Percentiles rank a stretch among this genome's conserved stretches.
phyloP scores from a whole-genome alignment of 2,888 invertebrate species.

The Pyrochroa serraticornis region DNA sequence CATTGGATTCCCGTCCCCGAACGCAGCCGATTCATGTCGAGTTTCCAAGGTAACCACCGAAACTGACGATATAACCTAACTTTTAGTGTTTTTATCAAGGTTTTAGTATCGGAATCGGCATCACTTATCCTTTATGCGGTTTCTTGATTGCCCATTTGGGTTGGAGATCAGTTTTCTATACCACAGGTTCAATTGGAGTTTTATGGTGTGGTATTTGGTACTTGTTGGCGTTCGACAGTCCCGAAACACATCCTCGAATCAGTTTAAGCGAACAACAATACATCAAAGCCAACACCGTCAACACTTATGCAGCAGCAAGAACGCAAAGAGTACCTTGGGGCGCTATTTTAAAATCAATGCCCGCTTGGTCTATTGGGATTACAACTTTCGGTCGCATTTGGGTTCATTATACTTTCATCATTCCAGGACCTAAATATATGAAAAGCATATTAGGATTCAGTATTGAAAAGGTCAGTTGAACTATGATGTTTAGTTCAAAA shows the following conservation, averaged over 20 bases:
- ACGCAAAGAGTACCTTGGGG: conserved; percentile 68
- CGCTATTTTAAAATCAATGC: conserved; percentile 67
- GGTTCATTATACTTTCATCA: conserved; percentile 76
- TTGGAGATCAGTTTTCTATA: conserved; percentile 73
- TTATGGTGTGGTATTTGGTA: conserved; percentile 74
- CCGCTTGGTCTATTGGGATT: conserved; percentile 73
- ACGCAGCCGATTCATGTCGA: conserved; percentile 75
- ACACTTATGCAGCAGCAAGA: conserved; percentile 59
- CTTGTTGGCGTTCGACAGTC: conserved; percentile 70
- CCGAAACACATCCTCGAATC: conserved; percentile 71
- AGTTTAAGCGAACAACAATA: conserved; percentile 68
- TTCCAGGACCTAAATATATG: conserved; percentile 74
- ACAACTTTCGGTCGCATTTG: conserved; percentile 78
- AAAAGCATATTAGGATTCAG: conserved; percentile 71
- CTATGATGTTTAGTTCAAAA: too few relatives aligned
- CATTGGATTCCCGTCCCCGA: conserved; percentile 76
- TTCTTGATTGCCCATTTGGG: conserved; percentile 71
- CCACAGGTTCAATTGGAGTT: conserved; percentile 67
- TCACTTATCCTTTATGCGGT: conserved; percentile 74
- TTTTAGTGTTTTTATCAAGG: conserved; percentile 55
- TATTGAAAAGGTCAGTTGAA: conserved; percentile 65
- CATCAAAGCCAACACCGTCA: conserved; percentile 66
- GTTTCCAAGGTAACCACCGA: conserved; percentile 66
- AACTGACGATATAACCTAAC: not conserved
- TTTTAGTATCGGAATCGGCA: conserved; percentile 75